phyloP scores from a whole-genome alignment of 2,113 vertebrate species.

The Speoplatyrhinus poulsoni region DNA sequence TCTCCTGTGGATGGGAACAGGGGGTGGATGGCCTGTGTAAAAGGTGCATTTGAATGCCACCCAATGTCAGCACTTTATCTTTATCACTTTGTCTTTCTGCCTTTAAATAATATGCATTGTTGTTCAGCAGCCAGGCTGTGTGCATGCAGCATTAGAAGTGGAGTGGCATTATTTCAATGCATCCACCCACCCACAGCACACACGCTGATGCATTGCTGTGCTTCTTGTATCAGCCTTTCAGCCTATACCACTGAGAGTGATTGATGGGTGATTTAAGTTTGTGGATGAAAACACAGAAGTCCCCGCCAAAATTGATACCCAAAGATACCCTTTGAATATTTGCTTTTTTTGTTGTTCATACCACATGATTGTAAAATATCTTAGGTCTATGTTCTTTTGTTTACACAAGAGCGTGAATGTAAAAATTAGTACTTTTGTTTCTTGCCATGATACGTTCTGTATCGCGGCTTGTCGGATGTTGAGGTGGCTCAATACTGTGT shows the following conservation, averaged over 20 bases:
- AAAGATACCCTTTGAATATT: conserved; percentile 2
- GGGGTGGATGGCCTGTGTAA: conserved; percentile 44
- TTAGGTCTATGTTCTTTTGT: conserved; percentile 27
- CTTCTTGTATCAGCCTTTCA: conserved; percentile 31
- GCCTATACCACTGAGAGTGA: conserved; percentile 32
- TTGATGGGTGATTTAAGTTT: conserved; percentile 20
- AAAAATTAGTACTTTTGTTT: conserved; percentile 19
- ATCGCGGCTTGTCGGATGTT: conserved; percentile 15
- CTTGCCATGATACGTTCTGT: conserved; percentile 2
- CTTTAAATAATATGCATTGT: conserved; percentile 50
- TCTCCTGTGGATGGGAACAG: conserved; percentile 26
- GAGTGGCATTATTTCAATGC: conserved; percentile 44
- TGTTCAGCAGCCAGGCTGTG: conserved; percentile 30
- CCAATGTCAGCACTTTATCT: conserved; percentile 60
- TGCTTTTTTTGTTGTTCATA: not conserved
- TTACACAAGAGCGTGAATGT: conserved; percentile 29
- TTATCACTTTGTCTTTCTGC: conserved; percentile 31
- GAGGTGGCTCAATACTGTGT: conserved; percentile 47
- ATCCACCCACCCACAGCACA: conserved; percentile 4
- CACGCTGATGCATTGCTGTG: conserved; percentile 32
- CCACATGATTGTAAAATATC: not conserved
- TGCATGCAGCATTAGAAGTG: conserved; percentile 52
- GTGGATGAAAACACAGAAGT: conserved; percentile 17
- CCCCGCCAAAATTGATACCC: conserved; percentile 18
- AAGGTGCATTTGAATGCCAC: conserved; percentile 60